Evolutionary conservation across 2,797 vertebrate genomes (phyloP).

Genomic region (Brotula barbata): DNA sequence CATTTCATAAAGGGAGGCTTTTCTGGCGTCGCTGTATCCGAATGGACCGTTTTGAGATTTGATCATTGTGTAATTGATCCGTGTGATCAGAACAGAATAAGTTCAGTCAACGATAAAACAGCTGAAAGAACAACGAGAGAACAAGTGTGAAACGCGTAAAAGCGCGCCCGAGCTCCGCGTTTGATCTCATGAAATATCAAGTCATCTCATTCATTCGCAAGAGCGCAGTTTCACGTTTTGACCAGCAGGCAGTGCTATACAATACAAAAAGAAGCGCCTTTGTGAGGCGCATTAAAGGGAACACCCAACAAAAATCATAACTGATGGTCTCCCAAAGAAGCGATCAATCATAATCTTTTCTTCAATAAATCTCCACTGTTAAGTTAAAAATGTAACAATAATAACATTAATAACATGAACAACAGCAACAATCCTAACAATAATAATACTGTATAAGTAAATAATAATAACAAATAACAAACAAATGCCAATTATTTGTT

Average conservation of each 20-base stretch:
- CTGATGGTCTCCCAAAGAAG: constrained; percentile 18
- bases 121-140: constrained; percentile 2
- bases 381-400: no score
- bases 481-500: no score
- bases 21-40: no score
- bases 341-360: not conserved
- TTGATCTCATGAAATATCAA: constrained; percentile 52
- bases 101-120: no score
- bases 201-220: constrained; percentile 52
- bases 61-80: not conserved
- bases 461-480: no score
- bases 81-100: not conserved
- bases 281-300: constrained; percentile 18
- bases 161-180: constrained; percentile 13
- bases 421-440: no score
- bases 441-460: no score
- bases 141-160: constrained; percentile 11
- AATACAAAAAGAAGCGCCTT: constrained; percentile 53
- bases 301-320: constrained; percentile 34
- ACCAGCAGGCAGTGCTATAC: constrained; percentile 78
- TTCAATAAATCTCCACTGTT: not conserved
- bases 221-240: constrained; percentile 36
- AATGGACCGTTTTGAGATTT: not conserved
- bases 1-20: not conserved
- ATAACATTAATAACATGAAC: no score